Percentiles rank a stretch among this genome's conserved stretches.
Evolutionary conservation across 2,888 invertebrate genomes (phyloP).

Genomic region (Drosophila acutilabella): DNA sequence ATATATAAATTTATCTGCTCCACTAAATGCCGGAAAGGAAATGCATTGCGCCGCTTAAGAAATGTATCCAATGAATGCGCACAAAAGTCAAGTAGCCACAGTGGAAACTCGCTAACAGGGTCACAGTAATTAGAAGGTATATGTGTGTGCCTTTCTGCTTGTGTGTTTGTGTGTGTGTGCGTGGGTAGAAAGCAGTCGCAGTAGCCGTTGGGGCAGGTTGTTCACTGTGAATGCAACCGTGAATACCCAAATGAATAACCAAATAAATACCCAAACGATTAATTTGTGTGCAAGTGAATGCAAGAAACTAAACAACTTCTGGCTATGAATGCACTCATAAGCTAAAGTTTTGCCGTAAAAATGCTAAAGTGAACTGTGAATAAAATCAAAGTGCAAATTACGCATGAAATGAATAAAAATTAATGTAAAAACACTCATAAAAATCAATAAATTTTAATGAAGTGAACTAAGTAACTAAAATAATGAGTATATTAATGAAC

Average conservation of each 20-base stretch:
- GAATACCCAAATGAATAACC: neutral
- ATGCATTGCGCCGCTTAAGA: slow-evolving; percentile 66
- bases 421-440: neutral
- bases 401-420: neutral
- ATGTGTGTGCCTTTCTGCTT: neutral
- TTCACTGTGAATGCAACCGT: slow-evolving; percentile 7
- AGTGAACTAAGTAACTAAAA: neutral
- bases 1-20: slow-evolving; percentile 61
- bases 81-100: slow-evolving; percentile 62
- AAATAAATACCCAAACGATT: no score
- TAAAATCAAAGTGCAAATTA: neutral
- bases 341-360: neutral
- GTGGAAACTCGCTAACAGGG: slow-evolving; percentile 31
- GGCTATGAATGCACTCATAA: neutral
- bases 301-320: no score
- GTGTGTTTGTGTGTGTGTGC: neutral
- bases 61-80: slow-evolving; percentile 67
- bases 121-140: slow-evolving; percentile 31
- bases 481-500: neutral
- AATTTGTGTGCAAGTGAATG: neutral
- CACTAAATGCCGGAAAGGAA: slow-evolving; percentile 69
- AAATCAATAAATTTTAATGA: neutral
- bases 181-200: slow-evolving; percentile 22
- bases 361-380: neutral
- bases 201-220: slow-evolving; percentile 26